Percentiles rank a stretch among this genome's conserved stretches.
Conservation (phyloP, 1,140 invertebrate species). For the Argopecten irradians region DNA sequence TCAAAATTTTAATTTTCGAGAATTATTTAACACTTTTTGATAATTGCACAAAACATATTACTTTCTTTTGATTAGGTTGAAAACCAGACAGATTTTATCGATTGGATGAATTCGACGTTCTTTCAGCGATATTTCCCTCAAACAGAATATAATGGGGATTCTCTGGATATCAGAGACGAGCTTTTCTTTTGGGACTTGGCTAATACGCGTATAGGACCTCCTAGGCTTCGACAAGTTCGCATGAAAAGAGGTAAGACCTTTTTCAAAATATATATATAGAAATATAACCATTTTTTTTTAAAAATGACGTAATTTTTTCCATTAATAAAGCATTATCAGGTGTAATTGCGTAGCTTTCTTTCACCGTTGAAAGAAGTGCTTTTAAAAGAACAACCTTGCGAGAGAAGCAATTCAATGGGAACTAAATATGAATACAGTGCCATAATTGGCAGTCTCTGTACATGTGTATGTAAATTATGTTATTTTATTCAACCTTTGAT, state of each 20-base stretch:
- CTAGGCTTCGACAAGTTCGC: constrained; percentile 57
- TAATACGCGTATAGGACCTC: constrained; percentile 55
- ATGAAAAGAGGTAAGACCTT: constrained; percentile 47
- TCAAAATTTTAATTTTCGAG: too few relatives aligned
- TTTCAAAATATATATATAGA: too few relatives aligned
- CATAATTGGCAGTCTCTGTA: background rate
- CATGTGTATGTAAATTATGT: background rate
- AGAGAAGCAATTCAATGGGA: background rate
- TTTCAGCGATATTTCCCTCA: constrained; percentile 52
- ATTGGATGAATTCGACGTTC: constrained; percentile 53
- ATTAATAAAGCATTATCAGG: background rate
- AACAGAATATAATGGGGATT: constrained; percentile 45
- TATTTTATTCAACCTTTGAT: background rate
- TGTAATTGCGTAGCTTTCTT: background rate
- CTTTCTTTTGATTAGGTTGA: background rate
- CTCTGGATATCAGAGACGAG: constrained; percentile 36
- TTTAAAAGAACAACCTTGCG: background rate
- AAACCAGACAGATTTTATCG: constrained; percentile 32
- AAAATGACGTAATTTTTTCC: background rate
- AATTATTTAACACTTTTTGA: too few relatives aligned
- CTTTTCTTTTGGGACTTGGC: constrained; percentile 49
- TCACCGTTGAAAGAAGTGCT: background rate
- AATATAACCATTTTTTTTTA: background rate
- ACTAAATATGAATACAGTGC: background rate
- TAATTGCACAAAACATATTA: too few relatives aligned